Base-by-base conservation (phyloP, 1,140 invertebrate genomes). In the Harpegnathos saltator region DNA sequence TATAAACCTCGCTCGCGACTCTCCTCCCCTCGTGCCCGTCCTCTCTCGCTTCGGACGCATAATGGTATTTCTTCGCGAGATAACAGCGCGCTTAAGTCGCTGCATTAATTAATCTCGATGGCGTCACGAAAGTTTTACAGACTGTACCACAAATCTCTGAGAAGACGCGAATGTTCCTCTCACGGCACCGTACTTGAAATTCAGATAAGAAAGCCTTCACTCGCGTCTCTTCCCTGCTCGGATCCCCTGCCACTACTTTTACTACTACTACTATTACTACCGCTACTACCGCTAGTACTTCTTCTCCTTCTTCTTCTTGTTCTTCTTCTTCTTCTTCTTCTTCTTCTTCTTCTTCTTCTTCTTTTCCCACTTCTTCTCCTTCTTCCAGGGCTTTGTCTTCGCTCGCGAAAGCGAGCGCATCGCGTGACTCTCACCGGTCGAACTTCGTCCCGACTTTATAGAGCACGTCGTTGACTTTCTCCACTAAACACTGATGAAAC, bases 401-500 rank as follows among this genome's bases (percentile, higher is more conserved):
- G 62, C 66, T 78, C 29, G 48, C 33, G 12, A 24, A 54, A 19
- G 71, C 58, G 11, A 86, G 65, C 38, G 38, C 73, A 52, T 52
- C 50, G 68, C 59, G 50, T 62, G 73, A 86, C 81, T 80, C 85
- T 87, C 82, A 63, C 61, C 62, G 62, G 48, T 66, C 48, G 50
- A 86, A 86, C 68, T 86, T 82, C 56, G 54, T 61, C 26, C 22
- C 24, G 80, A 73, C 85, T 84, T 72, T 59, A 52, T 48, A 66
- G 52, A 63, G 65, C 58, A 73, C 82, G 63, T 83, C 61, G 78
- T 38, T 56, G 75, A 54, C 59, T 68, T 86, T 86, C 68, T 52
- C n/a, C n/a, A 26, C 50, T 81, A 84, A 82, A 86, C 86, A 86
- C 83, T 83, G 68, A 77, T 84, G 75, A 84, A 84, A 84, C 58